phyloP scores from a whole-genome alignment of 1,140 invertebrate species.

The Centruroides sculpturatus region DNA sequence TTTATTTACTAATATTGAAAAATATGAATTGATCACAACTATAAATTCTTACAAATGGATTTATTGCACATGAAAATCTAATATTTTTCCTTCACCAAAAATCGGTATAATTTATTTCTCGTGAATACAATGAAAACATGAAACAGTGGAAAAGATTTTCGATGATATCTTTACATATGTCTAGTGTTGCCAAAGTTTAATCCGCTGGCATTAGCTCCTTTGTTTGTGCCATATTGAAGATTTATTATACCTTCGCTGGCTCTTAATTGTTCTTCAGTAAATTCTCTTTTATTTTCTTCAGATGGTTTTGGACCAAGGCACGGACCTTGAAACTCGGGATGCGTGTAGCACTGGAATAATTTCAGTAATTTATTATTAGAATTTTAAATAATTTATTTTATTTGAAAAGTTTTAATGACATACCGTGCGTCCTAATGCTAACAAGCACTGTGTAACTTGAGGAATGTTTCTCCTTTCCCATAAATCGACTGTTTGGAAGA shows the following conservation, averaged over 20 bases:
- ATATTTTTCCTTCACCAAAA: too few species aligned
- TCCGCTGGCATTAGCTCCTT: slow-evolving; percentile 72
- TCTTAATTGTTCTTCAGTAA: slow-evolving; percentile 68
- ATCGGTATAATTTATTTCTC: too few species aligned
- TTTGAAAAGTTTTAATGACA: slow-evolving; percentile 27
- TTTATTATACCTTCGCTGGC: slow-evolving; percentile 75
- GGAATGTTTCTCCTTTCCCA: slow-evolving; percentile 87
- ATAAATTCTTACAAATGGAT: too few species aligned
- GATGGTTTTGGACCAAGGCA: slow-evolving; percentile 66
- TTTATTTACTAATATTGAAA: too few species aligned
- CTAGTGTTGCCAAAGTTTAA: slow-evolving; percentile 71
- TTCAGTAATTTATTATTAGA: neutral
- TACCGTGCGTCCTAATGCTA: slow-evolving; percentile 74
- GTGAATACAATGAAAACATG: too few species aligned
- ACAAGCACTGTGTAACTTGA: slow-evolving; percentile 70
- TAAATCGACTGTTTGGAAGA: slow-evolving; percentile 88
- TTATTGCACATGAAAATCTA: too few species aligned
- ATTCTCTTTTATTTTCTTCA: slow-evolving; percentile 75
- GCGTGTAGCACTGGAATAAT: slow-evolving; percentile 54
- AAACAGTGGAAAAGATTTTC: too few species aligned
- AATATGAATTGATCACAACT: too few species aligned
- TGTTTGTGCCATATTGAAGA: slow-evolving; percentile 82
- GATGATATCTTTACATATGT: slow-evolving; percentile 24
- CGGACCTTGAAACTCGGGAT: slow-evolving; percentile 74
- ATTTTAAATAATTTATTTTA: neutral